Percentiles rank a stretch among this genome's conserved stretches.
Conservation (phyloP, 2,888 invertebrate species). For the Idaea aversata region DNA sequence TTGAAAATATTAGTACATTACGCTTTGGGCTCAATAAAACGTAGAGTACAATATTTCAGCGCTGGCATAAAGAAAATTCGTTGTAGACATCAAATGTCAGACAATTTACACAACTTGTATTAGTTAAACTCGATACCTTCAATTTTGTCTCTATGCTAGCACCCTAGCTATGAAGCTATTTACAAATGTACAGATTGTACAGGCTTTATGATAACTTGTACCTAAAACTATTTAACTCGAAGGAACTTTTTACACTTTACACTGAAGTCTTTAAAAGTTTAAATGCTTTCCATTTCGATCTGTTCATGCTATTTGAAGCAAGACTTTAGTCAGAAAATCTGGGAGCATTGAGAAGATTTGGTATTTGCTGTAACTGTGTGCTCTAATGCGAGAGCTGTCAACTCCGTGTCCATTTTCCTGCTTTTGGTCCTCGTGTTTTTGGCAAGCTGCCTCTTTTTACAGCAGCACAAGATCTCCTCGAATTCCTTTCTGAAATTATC, state of each 20-base stretch:
- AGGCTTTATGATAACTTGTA: conserved; percentile 31
- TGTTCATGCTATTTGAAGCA: conserved; percentile 73
- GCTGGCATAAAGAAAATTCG: not conserved
- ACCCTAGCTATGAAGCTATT: conserved; percentile 14
- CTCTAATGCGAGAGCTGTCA: conserved; percentile 69
- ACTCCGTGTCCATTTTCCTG: conserved; percentile 68
- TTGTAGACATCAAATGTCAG: conserved; percentile 2
- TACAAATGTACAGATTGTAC: conserved; percentile 27
- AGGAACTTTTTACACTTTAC: conserved; percentile 63
- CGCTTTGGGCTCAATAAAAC: conserved; percentile 77
- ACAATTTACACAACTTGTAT: not conserved
- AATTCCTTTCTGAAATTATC: conserved; percentile 96
- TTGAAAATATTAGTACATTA: conserved; percentile 51
- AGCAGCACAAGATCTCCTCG: conserved; percentile 86
- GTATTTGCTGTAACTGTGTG: conserved; percentile 69
- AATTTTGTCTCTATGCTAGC: not conserved
- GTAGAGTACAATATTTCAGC: conserved; percentile 52
- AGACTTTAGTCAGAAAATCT: conserved; percentile 77
- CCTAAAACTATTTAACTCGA: conserved; percentile 29
- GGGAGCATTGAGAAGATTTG: conserved; percentile 77
- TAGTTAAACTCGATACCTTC: not conserved
- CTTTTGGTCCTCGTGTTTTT: conserved; percentile 61
- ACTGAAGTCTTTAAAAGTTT: conserved; percentile 50
- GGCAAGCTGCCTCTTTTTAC: conserved; percentile 57
- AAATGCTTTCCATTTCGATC: conserved; percentile 66